Evolutionary conservation across 2,888 invertebrate genomes (phyloP).

Genomic region (Ditylenchus weischeri): DNA sequence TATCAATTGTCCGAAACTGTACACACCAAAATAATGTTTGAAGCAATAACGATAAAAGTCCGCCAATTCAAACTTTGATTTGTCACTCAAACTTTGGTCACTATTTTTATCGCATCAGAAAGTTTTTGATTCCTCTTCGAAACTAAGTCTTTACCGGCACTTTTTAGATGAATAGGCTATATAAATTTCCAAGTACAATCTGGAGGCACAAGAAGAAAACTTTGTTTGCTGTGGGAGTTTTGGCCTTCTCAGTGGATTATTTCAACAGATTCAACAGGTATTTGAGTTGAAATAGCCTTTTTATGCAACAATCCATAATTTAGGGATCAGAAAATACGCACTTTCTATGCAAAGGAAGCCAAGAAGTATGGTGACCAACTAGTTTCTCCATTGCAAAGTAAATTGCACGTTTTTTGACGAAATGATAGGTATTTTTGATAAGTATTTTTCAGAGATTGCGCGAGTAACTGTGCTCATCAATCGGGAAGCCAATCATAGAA

Average conservation of each 20-base stretch:
- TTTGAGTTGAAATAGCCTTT: background rate
- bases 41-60: background rate
- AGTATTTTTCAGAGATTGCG: constrained; percentile 27
- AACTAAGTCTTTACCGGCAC: too few species aligned
- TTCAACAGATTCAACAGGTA: constrained; percentile 14
- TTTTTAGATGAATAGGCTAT: constrained; percentile 7
- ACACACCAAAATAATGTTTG: too few species aligned
- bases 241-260: constrained; percentile 16
- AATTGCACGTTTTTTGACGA: too few species aligned
- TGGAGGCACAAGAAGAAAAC: constrained; percentile 33
- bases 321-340: constrained; percentile 45
- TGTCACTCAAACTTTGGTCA: background rate
- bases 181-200: constrained; percentile 11
- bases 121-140: too few species aligned
- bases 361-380: constrained; percentile 40
- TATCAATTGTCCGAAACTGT: too few species aligned
- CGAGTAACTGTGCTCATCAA: constrained; percentile 51
- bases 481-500: constrained; percentile 44
- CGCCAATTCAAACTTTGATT: background rate
- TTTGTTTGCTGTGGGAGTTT: constrained; percentile 19
- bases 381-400: constrained; percentile 41
- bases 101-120: too few species aligned
- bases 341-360: constrained; percentile 45
- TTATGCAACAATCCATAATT: constrained; percentile 14
- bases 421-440: too few species aligned